Evolutionary conservation across 1,140 invertebrate species (phyloP), one percentile per base, ranked within the genome.

Genomic region (Drosophila sucinea): DNA sequence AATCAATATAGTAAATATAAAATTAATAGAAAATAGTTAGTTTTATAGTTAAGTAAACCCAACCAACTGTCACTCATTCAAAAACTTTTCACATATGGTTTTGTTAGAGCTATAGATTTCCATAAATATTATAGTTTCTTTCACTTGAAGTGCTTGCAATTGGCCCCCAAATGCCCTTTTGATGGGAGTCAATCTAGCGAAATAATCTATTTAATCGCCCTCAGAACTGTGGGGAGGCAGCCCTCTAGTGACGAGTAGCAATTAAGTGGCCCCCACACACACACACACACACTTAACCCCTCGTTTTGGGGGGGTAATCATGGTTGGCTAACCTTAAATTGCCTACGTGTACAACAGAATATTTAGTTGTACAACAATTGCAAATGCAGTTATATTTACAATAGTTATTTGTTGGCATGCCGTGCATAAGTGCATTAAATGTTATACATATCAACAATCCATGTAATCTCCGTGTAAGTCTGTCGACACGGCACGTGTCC

Each of bases 401-500:
- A 51, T 27, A 51, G 44, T 25, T 58, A 35, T 58, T 58, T 58
- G 56, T 35, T 32, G 17, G 23, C 56, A 58, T 35, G 56, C 23
- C 56, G 57, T 60, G 61, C 57, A 74, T 67, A 74, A 60, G 73
- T 73, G 71, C 61, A 68, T 65, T 54, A 25, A 58, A 54, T 33
- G 64, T 58, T 75, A 67, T 61, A 65, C 56, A 41, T 40, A 71
- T 60, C 32, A 40, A 64, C 56, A 32, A 60, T 69, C 30, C 73
- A 38, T 75, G 73, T 76, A 75, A 75, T 76, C 60, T 62, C 63
- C 64, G 27, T 74, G 41, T 74, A 63, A 17, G 33, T 60, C 64
- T 73, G 64, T 74, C 64, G 69, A 80, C 73, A 80, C 73, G 81
- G 56, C 77, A 32, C 51, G 67, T 74, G 64, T 54, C 47, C 44